Evolutionary conservation across 2,113 vertebrate genomes (phyloP).

Genomic region (Ammodytes marinus): DNA sequence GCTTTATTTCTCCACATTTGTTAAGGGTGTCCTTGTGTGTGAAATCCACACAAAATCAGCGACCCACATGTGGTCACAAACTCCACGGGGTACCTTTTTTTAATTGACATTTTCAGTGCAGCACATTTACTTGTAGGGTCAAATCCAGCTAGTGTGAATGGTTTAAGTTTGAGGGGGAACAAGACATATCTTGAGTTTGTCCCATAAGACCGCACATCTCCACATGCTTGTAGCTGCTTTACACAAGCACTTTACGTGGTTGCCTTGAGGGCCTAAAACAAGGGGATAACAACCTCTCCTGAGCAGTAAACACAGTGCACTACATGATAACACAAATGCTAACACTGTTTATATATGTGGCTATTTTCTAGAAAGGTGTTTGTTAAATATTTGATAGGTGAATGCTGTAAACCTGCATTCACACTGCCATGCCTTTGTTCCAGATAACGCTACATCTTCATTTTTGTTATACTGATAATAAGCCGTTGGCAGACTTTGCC

Average conservation of each 20-base stretch:
- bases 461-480: neutral
- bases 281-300: neutral
- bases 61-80: neutral
- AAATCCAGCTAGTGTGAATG: too few species aligned
- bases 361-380: conserved; percentile 16
- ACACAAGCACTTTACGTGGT: too few species aligned
- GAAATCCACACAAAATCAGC: too few species aligned
- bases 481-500: conserved; percentile 2
- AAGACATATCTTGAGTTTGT: neutral
- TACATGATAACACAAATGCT: neutral
- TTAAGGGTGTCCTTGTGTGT: too few species aligned
- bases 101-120: neutral
- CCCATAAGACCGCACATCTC: neutral
- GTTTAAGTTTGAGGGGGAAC: too few species aligned
- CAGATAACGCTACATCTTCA: neutral
- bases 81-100: neutral
- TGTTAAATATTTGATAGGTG: neutral
- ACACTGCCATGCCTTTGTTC: neutral
- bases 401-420: neutral
- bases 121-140: neutral
- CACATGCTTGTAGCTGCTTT: neutral
- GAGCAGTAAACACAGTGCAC: conserved; percentile 13
- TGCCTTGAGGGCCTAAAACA: neutral
- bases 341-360: neutral
- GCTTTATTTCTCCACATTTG: too few species aligned